Evolutionary conservation across 2,797 vertebrate genomes (phyloP).

Genomic region (Spondyliosoma cantharus): DNA sequence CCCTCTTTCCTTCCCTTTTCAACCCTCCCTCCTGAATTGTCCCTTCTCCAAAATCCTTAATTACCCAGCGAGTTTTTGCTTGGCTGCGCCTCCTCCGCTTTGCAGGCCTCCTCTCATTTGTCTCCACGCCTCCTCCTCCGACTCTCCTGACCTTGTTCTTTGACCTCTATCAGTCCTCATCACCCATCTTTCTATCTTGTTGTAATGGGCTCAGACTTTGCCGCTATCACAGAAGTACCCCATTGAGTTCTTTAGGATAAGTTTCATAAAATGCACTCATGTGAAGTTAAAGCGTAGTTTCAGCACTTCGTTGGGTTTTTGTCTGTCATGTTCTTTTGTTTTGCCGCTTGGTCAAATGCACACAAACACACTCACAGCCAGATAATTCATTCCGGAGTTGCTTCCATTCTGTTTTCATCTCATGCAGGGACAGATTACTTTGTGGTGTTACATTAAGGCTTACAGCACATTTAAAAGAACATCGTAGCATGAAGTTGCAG

Average conservation of each 20-base stretch:
- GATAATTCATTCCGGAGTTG: neutral
- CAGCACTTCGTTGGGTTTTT: slow-evolving; percentile 1
- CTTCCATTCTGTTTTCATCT: slow-evolving; percentile 5
- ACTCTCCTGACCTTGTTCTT: slow-evolving; percentile 60
- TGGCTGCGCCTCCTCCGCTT: slow-evolving; percentile 62
- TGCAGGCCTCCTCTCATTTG: slow-evolving; percentile 59
- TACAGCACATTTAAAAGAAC: neutral
- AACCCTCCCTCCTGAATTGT: slow-evolving; percentile 38
- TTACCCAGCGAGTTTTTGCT: slow-evolving; percentile 61
- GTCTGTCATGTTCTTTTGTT: slow-evolving; percentile 1
- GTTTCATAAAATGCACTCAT: slow-evolving; percentile 11
- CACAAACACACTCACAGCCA: neutral
- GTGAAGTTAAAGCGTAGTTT: slow-evolving; percentile 1
- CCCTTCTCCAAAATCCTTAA: slow-evolving; percentile 56
- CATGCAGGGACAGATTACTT: neutral
- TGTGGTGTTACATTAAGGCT: neutral
- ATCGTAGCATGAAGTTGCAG: neutral
- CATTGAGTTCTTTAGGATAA: slow-evolving; percentile 21
- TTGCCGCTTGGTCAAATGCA: neutral
- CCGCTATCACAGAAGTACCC: slow-evolving; percentile 36
- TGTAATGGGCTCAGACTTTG: slow-evolving; percentile 42
- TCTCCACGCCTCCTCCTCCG: slow-evolving; percentile 37
- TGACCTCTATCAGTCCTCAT: slow-evolving; percentile 65
- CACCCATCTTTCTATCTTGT: slow-evolving; percentile 41
- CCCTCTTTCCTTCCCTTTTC: slow-evolving; percentile 18